Conservation (phyloP, 2,797 vertebrate species). For the Graptemys geographica region DNA sequence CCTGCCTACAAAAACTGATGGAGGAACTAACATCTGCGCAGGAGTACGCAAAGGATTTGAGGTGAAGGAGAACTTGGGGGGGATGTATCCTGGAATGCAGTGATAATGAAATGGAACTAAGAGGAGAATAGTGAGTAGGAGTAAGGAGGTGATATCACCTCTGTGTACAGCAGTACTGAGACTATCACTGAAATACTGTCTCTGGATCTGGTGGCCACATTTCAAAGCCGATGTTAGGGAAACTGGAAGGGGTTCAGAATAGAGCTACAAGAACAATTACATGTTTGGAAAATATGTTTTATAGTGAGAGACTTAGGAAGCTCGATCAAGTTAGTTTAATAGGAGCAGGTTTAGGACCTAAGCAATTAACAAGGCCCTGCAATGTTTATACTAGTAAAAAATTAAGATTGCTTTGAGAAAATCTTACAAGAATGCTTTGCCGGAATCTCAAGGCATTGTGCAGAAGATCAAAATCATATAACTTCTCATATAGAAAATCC, state of each 20-base stretch:
- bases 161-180: neutral
- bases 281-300: neutral
- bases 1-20: constrained; percentile 45
- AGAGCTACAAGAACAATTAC: neutral
- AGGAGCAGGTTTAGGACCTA: neutral
- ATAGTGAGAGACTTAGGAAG: no score
- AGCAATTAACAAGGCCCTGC: neutral
- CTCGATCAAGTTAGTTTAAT: no score
- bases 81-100: neutral
- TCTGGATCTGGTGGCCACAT: neutral
- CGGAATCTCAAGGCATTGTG: neutral
- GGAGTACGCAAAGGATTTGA: constrained; percentile 76
- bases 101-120: neutral
- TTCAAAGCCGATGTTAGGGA: neutral
- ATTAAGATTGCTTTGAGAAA: neutral
- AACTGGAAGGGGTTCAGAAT: neutral
- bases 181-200: neutral
- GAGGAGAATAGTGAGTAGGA: neutral
- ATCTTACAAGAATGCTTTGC: neutral
- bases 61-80: constrained; percentile 66
- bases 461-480: neutral
- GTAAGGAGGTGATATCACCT: neutral
- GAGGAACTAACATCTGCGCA: constrained; percentile 78
- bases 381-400: neutral
- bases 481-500: neutral